Evolutionary conservation across 2,888 invertebrate species (phyloP).

Genomic region (Hyppa rectilinea): DNA sequence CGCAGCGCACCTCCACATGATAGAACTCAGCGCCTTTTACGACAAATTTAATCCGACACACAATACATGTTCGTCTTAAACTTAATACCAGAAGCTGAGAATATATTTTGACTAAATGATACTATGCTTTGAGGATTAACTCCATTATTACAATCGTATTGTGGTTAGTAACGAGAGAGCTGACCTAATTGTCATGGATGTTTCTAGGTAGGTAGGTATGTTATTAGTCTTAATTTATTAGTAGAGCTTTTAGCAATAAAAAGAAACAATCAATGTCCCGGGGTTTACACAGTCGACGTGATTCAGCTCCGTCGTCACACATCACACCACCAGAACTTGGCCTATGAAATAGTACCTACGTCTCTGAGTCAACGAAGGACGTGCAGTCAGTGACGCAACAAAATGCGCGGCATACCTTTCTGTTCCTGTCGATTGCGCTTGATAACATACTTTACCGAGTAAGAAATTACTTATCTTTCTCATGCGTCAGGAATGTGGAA

Average conservation of each 20-base stretch:
- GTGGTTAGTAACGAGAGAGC: neutral
- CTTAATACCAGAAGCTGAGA: conserved; percentile 29
- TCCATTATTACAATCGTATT: neutral
- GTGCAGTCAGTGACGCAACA: conserved; percentile 66
- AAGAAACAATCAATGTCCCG: conserved; percentile 4
- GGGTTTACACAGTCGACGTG: conserved; percentile 22
- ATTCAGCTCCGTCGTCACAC: conserved; percentile 61
- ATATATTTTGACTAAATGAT: conserved; percentile 27
- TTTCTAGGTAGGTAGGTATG: neutral
- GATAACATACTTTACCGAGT: conserved; percentile 49
- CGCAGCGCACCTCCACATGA: conserved; percentile 28
- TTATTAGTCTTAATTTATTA: conserved; percentile 1
- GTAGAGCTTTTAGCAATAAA: neutral
- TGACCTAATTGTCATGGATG: neutral
- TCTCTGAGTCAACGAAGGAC: conserved; percentile 69
- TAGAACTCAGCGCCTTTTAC: conserved; percentile 11
- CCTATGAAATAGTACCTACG: conserved; percentile 44
- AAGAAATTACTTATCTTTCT: conserved; percentile 55
- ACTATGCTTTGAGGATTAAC: conserved; percentile 7
- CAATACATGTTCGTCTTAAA: neutral
- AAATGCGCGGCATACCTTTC: conserved; percentile 67
- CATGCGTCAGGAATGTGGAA: conserved; percentile 51
- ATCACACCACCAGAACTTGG: conserved; percentile 66
- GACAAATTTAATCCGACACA: conserved; percentile 32
- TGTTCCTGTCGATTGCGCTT: conserved; percentile 64